Evolutionary conservation across 2,888 invertebrate genomes (phyloP), one percentile per base, ranked within the genome.

Genomic region (Lithodes maja): DNA sequence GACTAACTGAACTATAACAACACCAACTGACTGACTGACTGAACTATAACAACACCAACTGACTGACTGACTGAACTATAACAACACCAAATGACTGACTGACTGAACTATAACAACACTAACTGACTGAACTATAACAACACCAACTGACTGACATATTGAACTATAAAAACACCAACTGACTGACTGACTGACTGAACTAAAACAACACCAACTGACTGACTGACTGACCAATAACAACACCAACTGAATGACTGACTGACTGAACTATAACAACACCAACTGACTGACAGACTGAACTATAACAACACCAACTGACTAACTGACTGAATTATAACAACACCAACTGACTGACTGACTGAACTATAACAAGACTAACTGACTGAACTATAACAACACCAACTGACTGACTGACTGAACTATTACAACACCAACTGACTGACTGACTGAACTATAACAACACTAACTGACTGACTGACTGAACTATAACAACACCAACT

Each of bases 351-450:
- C 74, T 74, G 2, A 74, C 74, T 74, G 74, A 33, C 33, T 33
- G 33, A 33, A 33, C 33, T 33, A 33, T 33, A 33, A 33, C 33
- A 33, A 33, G 33, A 33, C 33, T 33, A 33, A 74, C 74, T 74
- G 74, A 74, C 74, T 74, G 74, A 74, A 74, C 17, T 74, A 74
- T 3, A 74, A 17, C 74, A n/a, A n/a, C n/a, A 74, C 74, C 17
- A 17, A 74, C 74, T 74, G 74, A 74, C 74, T 74, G 74, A 74
- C 74, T 74, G 3, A 74, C 74, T 74, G 74, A 74, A 74, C 17
- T 74, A 74, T 3, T 2, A 17, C 74, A n/a, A n/a, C n/a, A 74
- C 74, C 17, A 17, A 74, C 74, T 74, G 74, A 74, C 74, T 74
- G 2, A 74, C 74, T 74, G 3, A 74, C 74, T 74, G 74, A 74